Evolutionary conservation across 2,888 invertebrate species (phyloP).

Genomic region (Cryptophagus acutangulus): DNA sequence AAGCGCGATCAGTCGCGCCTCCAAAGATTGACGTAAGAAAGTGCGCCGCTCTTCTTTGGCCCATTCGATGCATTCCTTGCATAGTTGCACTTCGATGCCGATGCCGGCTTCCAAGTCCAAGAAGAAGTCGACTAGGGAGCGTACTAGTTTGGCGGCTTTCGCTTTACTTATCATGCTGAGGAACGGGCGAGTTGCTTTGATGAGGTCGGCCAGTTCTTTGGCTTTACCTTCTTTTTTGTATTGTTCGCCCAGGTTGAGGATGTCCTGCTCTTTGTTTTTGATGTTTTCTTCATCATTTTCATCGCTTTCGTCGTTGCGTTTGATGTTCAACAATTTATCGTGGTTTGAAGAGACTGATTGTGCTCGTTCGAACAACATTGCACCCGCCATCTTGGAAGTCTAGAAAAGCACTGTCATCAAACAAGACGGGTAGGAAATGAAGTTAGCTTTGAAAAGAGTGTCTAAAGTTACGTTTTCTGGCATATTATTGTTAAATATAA

Average conservation of each 20-base stretch:
- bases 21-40: conserved; percentile 92
- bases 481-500: too few species aligned
- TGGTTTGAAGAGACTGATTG: conserved; percentile 72
- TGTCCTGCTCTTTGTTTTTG: conserved; percentile 88
- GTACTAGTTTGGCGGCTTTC: conserved; percentile 96
- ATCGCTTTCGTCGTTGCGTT: conserved; percentile 69
- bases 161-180: conserved; percentile 94
- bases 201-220: conserved; percentile 85
- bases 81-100: conserved; percentile 88
- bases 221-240: conserved; percentile 93
- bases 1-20: conserved; percentile 89
- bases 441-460: conserved; percentile 51
- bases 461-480: conserved; percentile 6
- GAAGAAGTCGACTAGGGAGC: conserved; percentile 95
- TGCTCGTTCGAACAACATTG: conserved; percentile 83
- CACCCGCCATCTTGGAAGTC: conserved; percentile 72
- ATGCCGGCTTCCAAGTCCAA: conserved; percentile 94
- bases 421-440: conserved; percentile 32
- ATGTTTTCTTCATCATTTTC: conserved; percentile 88
- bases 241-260: conserved; percentile 85
- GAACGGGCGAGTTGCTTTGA: conserved; percentile 93
- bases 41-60: conserved; percentile 96
- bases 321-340: conserved; percentile 73
- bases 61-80: conserved; percentile 99
- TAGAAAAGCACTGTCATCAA: conserved; percentile 50